Base-by-base conservation (phyloP, 2,888 invertebrate species). In the Tridacna crocea region DNA sequence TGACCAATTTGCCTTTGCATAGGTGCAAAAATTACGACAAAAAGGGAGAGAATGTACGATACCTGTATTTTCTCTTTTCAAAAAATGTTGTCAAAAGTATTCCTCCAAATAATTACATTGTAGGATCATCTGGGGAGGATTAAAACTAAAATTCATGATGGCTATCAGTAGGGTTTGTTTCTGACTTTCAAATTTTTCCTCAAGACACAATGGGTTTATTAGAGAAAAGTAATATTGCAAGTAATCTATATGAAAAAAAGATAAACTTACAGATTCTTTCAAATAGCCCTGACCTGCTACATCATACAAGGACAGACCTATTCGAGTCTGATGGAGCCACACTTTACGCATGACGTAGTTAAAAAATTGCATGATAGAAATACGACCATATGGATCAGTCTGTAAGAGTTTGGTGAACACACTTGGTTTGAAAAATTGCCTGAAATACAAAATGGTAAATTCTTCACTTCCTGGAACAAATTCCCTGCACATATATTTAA, bases 321-420 rank as follows among this genome's bases (percentile, higher is more conserved):
- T 98, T 92, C 99, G 96, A 0, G 98, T 98, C 95, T 99, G 98
- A 92, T 98, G 97, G 70, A 98, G 95, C 98, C 99, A 99, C 12
- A 98, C 98, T 93, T 98, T 97, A 19, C 98, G 96, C 98, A 98
- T 94, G 0, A 98, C 97, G 93, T 99, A 99, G 95, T 98, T 99
- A 94, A 98, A 99, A 82, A 99, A 96, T 0, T 97, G 97, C 94
- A 97, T 97, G 24, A 98, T 98, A 26, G 97, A 97, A 48, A 99
- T 97, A 79, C 97, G 96, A 0, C 98, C 98, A 90, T 97, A 97
- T 0, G 97, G 96, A 92, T 99, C 98, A 0, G 96, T 96, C 82
- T 97, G 97, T 93, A 98, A 97, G 6, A 99, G 95, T 85, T 98
- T 97, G 0, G 97, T 97, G 94, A 98, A 99, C 19, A 98, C 96